Conservation (phyloP, 2,888 invertebrate species). For the Theretra japonica region DNA sequence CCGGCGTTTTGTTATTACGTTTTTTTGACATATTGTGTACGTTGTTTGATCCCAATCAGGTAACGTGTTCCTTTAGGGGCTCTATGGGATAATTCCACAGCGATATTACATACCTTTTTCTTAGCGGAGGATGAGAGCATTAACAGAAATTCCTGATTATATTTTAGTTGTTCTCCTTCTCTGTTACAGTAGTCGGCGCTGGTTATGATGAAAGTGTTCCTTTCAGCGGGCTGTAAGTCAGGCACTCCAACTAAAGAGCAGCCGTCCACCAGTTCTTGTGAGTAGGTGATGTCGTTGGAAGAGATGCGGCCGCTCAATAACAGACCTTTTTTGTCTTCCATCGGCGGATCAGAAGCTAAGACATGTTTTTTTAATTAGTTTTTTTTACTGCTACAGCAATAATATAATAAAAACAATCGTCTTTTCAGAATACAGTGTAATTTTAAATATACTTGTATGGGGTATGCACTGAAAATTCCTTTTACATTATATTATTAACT, state of each 20-base stretch:
- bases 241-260: conserved; percentile 62
- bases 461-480: no score
- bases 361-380: neutral
- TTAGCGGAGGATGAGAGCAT: conserved; percentile 65
- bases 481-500: no score
- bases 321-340: conserved; percentile 62
- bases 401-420: no score
- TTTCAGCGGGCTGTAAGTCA: conserved; percentile 54
- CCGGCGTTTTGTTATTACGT: conserved; percentile 44
- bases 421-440: no score
- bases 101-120: conserved; percentile 54
- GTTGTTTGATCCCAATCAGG: conserved; percentile 38
- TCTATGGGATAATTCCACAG: neutral
- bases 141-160: conserved; percentile 75
- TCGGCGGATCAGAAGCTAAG: conserved; percentile 63
- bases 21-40: conserved; percentile 39
- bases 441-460: no score
- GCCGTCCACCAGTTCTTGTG: conserved; percentile 73
- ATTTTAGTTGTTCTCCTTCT: conserved; percentile 69
- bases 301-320: conserved; percentile 72
- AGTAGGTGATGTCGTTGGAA: conserved; percentile 68
- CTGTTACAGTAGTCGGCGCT: conserved; percentile 76
- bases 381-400: neutral
- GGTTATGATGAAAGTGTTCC: conserved; percentile 67
- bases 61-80: conserved; percentile 29